Percentiles rank a stretch among this genome's conserved stretches.
Conservation (phyloP, 2,888 invertebrate genomes). For the Aleiodes leptofemur region DNA sequence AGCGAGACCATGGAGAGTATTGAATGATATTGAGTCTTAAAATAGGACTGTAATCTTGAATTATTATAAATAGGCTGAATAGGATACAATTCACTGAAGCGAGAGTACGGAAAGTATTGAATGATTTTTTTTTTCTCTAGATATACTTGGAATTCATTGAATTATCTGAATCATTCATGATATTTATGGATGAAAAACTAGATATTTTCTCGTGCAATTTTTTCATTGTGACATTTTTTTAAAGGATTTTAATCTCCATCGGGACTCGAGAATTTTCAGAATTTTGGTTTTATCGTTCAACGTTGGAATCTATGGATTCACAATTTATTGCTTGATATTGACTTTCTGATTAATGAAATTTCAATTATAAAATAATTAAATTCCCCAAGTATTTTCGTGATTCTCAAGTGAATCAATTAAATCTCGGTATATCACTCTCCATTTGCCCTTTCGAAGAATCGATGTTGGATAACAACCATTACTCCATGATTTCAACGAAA, state of each 20-base stretch:
- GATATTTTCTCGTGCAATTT: not conserved
- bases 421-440: slow-evolving; percentile 1
- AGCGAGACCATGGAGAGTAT: too few species aligned
- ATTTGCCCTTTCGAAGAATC: not conserved
- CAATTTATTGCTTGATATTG: not conserved
- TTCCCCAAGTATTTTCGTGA: not conserved
- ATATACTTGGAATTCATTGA: not conserved
- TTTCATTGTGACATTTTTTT: not conserved
- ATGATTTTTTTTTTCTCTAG: not conserved
- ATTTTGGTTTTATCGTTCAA: not conserved
- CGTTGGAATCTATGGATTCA: not conserved
- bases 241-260: too few species aligned
- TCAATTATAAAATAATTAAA: slow-evolving; percentile 1
- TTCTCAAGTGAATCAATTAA: slow-evolving; percentile 3
- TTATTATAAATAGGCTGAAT: not conserved
- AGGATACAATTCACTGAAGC: not conserved
- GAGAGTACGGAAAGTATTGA: not conserved
- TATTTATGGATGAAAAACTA: too few species aligned
- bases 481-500: not conserved
- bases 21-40: slow-evolving; percentile 10
- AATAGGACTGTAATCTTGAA: slow-evolving; percentile 1
- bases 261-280: not conserved
- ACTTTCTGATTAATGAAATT: slow-evolving; percentile 1
- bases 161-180: not conserved
- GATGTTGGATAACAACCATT: slow-evolving; percentile 1